Evolutionary conservation across 2,113 vertebrate genomes (phyloP).

Genomic region (Microcebus lehilahytsara): DNA sequence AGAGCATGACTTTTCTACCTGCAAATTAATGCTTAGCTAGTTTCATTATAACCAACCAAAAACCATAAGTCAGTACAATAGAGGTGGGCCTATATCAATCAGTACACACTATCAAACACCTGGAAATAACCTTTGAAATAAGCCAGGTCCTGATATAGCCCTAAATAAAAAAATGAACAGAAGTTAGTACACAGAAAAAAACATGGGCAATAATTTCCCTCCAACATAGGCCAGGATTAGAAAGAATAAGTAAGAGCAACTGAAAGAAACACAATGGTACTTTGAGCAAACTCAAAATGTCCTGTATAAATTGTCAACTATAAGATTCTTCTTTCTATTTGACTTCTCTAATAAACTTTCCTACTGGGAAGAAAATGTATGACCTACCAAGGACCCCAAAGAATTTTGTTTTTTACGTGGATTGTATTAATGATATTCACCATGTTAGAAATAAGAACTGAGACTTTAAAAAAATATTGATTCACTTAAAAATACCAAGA

Average conservation of each 20-base stretch:
- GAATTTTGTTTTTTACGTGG: neutral
- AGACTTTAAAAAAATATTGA: neutral
- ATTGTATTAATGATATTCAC: neutral
- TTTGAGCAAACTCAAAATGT: neutral
- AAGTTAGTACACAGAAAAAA: neutral
- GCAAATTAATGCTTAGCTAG: neutral
- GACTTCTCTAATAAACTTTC: neutral
- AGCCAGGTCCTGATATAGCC: neutral
- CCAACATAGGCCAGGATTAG: neutral
- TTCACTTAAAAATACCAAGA: constrained; percentile 1
- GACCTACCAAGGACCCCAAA: neutral
- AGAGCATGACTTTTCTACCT: neutral
- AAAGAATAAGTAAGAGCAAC: neutral
- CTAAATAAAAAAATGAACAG: neutral
- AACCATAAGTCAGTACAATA: neutral
- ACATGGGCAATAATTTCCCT: neutral
- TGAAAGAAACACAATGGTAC: neutral
- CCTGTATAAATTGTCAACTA: neutral
- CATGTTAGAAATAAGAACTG: neutral
- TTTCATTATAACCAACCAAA: neutral
- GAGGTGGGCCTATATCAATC: neutral
- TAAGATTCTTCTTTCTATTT: neutral
- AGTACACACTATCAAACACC: neutral
- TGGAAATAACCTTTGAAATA: neutral
- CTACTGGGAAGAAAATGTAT: constrained; percentile 27